These are phyloP conservation scores for Rhinoptilus africanus DNA, from an alignment of 2,113 vertebrate species.

Conservation along the genomic window DNA sequence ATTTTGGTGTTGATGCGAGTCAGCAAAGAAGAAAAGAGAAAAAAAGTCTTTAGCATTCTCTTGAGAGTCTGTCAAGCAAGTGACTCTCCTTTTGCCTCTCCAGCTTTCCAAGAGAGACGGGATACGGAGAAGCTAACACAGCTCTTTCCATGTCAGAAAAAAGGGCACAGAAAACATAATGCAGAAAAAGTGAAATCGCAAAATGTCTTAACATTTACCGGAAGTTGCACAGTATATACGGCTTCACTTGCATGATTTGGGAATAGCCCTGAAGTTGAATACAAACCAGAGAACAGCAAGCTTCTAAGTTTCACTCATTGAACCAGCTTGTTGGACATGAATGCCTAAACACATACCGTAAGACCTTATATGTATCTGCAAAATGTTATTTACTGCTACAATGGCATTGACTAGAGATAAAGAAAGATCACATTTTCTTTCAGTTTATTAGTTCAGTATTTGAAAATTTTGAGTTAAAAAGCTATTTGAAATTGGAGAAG, in stretches of 20 bases:
- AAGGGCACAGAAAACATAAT: background rate
- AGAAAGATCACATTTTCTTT: background rate
- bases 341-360: background rate
- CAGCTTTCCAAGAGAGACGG: background rate
- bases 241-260: background rate
- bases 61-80: background rate
- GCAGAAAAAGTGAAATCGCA: fast-evolving
- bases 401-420: background rate
- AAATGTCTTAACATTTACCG: background rate
- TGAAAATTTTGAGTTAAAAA: background rate
- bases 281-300: background rate
- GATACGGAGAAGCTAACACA: background rate
- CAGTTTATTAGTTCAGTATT: background rate
- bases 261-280: background rate
- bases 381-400: background rate
- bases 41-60: background rate
- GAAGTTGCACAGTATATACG: background rate
- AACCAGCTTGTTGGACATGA: background rate
- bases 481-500: background rate
- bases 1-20: background rate
- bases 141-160: background rate
- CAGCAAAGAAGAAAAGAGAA: background rate
- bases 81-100: background rate
- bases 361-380: background rate
- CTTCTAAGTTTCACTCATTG: background rate